Evolutionary conservation across 1,140 invertebrate species (phyloP), one percentile per base, ranked within the genome.

Genomic region (Sminthurinus signatus): DNA sequence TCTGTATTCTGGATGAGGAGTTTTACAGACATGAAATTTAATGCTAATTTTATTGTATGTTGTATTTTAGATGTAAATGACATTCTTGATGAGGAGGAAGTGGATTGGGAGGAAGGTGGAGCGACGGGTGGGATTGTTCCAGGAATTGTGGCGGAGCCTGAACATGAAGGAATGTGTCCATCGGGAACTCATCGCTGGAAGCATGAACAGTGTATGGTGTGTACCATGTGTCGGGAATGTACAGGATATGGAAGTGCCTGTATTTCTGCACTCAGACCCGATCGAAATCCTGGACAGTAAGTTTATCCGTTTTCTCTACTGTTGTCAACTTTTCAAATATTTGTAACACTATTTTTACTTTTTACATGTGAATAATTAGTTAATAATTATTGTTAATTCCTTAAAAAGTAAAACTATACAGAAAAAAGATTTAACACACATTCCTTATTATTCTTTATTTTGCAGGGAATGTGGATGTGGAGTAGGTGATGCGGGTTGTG

Each of bases 381-480:
- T n/a, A n/a, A n/a, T n/a, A n/a, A n/a, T n/a, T n/a, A n/a, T n/a
- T n/a, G n/a, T n/a, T n/a, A n/a, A n/a, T n/a, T n/a, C n/a, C n/a
- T n/a, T n/a, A n/a, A n/a, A n/a, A n/a, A n/a, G n/a, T n/a, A n/a
- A n/a, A n/a, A n/a, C n/a, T n/a, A n/a, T n/a, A n/a, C n/a, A n/a
- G n/a, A n/a, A n/a, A n/a, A n/a, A n/a, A n/a, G n/a, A n/a, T 50
- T 17, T 19, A 23, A 23, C 21, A 23, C 8, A 14, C 10, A 10
- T 28, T 23, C n/a, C 8, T 46, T n/a, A n/a, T n/a, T n/a, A n/a
- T n/a, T n/a, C n/a, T n/a, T n/a, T n/a, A n/a, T 23, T 51, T 21
- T 55, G 2, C 65, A 93, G 91, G 72, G 87, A 89, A 73, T 98
- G 95, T 80, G 92, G 91, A 1, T 98, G 95, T 81, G 94, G 94